Evolutionary conservation across 2,113 vertebrate genomes (phyloP).

Genomic region (Ochotona princeps): DNA sequence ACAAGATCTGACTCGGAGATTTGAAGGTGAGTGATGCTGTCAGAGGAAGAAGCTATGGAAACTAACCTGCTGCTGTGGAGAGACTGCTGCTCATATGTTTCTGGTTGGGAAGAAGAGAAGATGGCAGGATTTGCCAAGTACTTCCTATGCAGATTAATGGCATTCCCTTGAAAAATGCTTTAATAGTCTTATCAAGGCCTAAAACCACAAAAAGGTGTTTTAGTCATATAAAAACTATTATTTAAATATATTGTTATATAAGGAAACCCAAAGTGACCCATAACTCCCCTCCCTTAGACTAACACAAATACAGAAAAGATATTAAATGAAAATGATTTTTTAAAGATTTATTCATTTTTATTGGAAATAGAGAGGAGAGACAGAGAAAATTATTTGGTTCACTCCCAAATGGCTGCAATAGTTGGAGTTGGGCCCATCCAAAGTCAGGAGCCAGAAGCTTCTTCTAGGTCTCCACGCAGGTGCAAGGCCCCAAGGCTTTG

Average conservation of each 20-base stretch:
- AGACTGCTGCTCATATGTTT: neutral
- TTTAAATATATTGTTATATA: neutral
- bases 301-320: neutral
- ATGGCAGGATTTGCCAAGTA: neutral
- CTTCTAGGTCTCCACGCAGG: no score
- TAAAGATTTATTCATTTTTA: no score
- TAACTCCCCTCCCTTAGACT: neutral
- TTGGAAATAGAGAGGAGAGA: no score
- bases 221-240: neutral
- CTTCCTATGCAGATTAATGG: neutral
- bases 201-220: neutral
- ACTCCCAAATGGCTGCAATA: no score
- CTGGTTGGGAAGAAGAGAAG: conserved; percentile 10
- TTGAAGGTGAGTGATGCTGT: conserved; percentile 83
- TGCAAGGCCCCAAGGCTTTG: no score
- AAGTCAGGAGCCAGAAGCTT: no score
- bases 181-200: conserved; percentile 10
- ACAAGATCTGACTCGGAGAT: conserved; percentile 81
- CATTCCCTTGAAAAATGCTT: conserved; percentile 20
- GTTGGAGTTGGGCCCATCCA: no score
- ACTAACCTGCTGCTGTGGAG: neutral
- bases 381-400: no score
- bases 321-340: conserved; percentile 11
- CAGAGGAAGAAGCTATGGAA: neutral
- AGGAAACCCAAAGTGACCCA: neutral